phyloP scores from a whole-genome alignment of 2,888 invertebrate genomes.

The Xestia ashworthii region DNA sequence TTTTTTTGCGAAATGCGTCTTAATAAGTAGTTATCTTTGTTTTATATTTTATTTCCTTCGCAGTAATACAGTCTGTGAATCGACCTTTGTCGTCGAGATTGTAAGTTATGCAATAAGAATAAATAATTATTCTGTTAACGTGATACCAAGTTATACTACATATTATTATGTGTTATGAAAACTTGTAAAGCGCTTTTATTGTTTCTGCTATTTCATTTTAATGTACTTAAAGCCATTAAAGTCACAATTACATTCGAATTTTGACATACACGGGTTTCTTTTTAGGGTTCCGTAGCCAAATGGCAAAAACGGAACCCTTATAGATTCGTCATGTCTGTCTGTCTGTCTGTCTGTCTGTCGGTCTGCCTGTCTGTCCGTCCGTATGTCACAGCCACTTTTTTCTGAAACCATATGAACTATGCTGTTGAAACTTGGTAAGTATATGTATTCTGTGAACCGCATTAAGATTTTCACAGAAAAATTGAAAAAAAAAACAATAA shows the following conservation, averaged over 20 bases:
- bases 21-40: background rate
- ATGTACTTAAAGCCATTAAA: conserved; percentile 14
- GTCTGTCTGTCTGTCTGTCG: too few relatives aligned
- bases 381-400: too few relatives aligned
- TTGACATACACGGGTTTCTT: background rate
- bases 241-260: conserved; percentile 36
- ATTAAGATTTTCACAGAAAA: too few relatives aligned
- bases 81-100: conserved; percentile 43
- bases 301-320: too few relatives aligned
- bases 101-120: conserved; percentile 34
- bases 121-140: conserved; percentile 6
- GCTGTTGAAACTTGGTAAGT: too few relatives aligned
- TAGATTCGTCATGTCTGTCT: too few relatives aligned
- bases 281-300: too few relatives aligned
- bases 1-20: background rate
- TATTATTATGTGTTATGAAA: background rate
- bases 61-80: conserved; percentile 27
- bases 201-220: background rate
- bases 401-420: too few relatives aligned
- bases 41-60: background rate
- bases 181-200: conserved; percentile 34
- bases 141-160: background rate
- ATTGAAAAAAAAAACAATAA: too few relatives aligned
- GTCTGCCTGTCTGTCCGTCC: too few relatives aligned
- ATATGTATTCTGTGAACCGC: too few relatives aligned